Evolutionary conservation across 1,140 invertebrate species (phyloP), one percentile per base, ranked within the genome.

Genomic region (Sitophilus oryzae): DNA sequence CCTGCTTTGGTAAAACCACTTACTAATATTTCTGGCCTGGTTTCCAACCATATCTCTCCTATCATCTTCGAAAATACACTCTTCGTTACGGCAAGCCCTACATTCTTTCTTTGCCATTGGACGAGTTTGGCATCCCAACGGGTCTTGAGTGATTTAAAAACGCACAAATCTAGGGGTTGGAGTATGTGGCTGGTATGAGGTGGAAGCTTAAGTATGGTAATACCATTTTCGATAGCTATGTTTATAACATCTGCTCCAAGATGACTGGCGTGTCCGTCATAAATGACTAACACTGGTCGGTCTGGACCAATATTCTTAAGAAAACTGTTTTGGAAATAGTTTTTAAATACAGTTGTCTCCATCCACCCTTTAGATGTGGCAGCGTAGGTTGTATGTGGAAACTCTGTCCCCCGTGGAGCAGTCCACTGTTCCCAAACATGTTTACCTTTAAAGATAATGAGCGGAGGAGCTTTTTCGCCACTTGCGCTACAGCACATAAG

Each of bases 131-230:
- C 42, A 14, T 19, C 18, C 42, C 42, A 23, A 4, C 42, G 42
- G 36, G 18, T 38, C 22, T 60, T 45, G 9, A 60, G 18, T 11
- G 38, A 46, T 25, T 34, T 46, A 44, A 57, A 46, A 30, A 0
- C 72, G 72, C 0, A 75, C 68, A 62, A 19, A 23, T 40, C 38
- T 16, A 60, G 21, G 37, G 52, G 35, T 49, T 52, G 40, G 15
- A 58, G 44, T 23, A 59, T 22, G 58, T 63, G 65, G 74, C 73
- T 67, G 76, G 75, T 66, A 70, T 80, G 54, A 75, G 78, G 52
- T 78, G 71, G 46, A 75, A 74, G 40, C 76, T 73, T 15, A 74
- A 73, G 42, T 76, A 74, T 60, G 65, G 66, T 43, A n/a, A n/a
- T n/a, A n/a, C n/a, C n/a, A n/a, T n/a, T n/a, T n/a, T n/a, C n/a